Evolutionary conservation across 92 coral and sea anemone genomes (phyloP), one percentile per base, ranked within the genome.

Genomic region (Paragorgia papillata): DNA sequence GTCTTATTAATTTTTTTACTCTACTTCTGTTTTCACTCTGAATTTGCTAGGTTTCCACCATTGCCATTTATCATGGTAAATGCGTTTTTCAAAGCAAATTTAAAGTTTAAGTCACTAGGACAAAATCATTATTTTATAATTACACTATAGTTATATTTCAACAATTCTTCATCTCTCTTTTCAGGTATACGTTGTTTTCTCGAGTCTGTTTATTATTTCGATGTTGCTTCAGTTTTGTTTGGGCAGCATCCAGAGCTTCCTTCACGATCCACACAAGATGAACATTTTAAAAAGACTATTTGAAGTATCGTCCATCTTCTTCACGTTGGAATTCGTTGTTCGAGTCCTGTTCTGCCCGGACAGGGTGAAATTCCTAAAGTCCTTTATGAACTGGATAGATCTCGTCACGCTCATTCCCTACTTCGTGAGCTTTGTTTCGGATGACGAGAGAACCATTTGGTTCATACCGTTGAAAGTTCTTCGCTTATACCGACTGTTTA

Each of bases 171-270:
- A 18, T 67, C 44, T 27, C 50, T 33, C 57, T 35, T 53, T 34
- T 46, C 84, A 94, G 98, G 90, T 89, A 53, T 94, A 88, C 75
- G 89, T 89, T 22, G 85, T 88, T 44, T 57, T 89, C 15, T 84
- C 97, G 21, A 92, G 97, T 75, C 74, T 94, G 40, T 86, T 91
- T 25, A 87, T 94, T 76, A 33, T 91, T 73, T 75, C 91, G 3
- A 88, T 97, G n/a, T 92, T 94, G 62, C 87, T 93, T 30, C 98
- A 94, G 76, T 94, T 94, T 91, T 91, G 97, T 60, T 85, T 94
- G 28, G 82, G 92, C 0, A 94, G 97, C 18, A 85, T 94, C 33
- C 81, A 89, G 22, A 50, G 84, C 24, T 84, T 94, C 34, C 81
- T 65, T 40, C 78, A 86, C 28, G 83, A 83, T 76, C 70, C 75